Evolutionary conservation across 1,140 invertebrate genomes (phyloP).

Genomic region (Andrena cerasifolii): DNA sequence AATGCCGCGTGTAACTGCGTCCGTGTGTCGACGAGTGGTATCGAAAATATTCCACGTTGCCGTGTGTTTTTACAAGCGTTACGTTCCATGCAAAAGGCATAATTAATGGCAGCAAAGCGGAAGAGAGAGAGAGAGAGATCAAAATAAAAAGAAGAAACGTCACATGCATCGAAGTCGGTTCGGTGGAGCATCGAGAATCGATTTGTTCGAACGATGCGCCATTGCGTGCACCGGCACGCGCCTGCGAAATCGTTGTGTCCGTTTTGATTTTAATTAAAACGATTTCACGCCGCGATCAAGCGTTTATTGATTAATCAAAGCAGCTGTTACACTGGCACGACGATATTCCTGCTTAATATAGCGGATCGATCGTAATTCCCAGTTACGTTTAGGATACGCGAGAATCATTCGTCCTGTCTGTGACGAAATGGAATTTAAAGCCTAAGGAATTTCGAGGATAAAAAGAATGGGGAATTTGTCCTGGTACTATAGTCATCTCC

Average conservation of each 20-base stretch:
- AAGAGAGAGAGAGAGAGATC: too few relatives aligned
- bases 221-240: background rate
- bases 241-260: background rate
- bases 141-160: background rate
- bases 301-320: slow-evolving; percentile 34
- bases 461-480: too few relatives aligned
- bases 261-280: slow-evolving; percentile 34
- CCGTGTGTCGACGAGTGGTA: background rate
- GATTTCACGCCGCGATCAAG: slow-evolving; percentile 17
- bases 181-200: background rate
- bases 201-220: background rate
- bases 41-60: background rate
- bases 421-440: too few relatives aligned
- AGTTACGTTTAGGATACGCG: background rate
- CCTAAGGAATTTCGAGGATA: too few relatives aligned
- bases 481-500: too few relatives aligned
- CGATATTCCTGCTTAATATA: background rate
- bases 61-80: background rate
- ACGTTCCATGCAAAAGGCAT: background rate
- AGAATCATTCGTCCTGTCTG: too few relatives aligned
- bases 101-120: slow-evolving; percentile 21
- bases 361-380: background rate
- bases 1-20: background rate
- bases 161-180: background rate
- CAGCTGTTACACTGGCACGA: background rate